These are phyloP conservation scores for Hydraecia micacea DNA, from an alignment of 2,888 invertebrate genomes.

Conservation along the genomic window DNA sequence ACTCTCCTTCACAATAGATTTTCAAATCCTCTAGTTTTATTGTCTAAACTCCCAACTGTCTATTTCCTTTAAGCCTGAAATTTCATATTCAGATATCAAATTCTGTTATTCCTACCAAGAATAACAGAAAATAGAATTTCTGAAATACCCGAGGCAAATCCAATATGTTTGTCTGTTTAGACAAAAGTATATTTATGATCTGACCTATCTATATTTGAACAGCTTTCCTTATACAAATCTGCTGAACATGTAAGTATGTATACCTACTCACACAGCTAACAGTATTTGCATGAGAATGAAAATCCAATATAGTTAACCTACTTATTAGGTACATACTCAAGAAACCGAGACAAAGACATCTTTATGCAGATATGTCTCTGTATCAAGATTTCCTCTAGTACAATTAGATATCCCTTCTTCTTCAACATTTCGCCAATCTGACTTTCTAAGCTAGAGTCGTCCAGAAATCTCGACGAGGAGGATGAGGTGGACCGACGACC, in stretches of 20 bases:
- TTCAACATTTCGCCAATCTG: neutral
- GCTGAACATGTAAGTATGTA: conserved; percentile 39
- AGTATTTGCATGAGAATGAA: conserved; percentile 63
- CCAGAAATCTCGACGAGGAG: neutral
- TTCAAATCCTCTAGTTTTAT: conserved; percentile 22
- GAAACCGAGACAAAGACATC: conserved; percentile 44
- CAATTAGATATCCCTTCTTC: conserved; percentile 1
- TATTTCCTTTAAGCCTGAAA: conserved; percentile 53
- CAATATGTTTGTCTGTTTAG: conserved; percentile 47
- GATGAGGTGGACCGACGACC: too few species aligned
- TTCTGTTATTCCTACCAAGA: conserved; percentile 37
- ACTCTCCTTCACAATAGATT: neutral
- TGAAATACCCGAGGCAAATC: conserved; percentile 30
- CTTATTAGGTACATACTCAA: conserved; percentile 52
- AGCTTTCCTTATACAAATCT: conserved; percentile 62
- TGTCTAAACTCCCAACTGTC: conserved; percentile 15
- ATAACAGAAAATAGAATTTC: conserved; percentile 49
- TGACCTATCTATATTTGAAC: conserved; percentile 64
- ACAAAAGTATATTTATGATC: conserved; percentile 38
- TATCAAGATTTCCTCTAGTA: conserved; percentile 20
- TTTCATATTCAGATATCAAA: conserved; percentile 51
- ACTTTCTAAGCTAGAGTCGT: neutral
- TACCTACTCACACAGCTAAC: conserved; percentile 29
- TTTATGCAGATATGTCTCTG: conserved; percentile 18
- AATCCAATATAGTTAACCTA: conserved; percentile 63